Percentiles rank a stretch among this genome's conserved stretches.
These are phyloP conservation scores for Chloroceryle amazona DNA, from an alignment of 2,797 vertebrate genomes.

Conservation along the genomic window DNA sequence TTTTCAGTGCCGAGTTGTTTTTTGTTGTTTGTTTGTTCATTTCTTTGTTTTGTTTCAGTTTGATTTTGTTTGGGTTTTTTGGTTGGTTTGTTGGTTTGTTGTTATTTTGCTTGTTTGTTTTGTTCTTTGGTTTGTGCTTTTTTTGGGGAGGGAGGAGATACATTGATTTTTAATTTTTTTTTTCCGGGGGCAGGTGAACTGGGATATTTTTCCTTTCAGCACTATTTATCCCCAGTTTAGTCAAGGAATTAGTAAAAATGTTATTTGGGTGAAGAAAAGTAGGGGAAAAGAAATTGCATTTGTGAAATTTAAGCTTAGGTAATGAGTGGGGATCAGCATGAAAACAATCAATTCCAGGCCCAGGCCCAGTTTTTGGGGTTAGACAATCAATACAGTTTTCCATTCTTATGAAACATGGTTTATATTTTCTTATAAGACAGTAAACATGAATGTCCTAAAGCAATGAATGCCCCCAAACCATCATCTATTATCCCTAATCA, in stretches of 20 bases:
- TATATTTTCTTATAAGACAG: neutral
- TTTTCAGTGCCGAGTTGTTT: neutral
- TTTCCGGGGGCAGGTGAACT: neutral
- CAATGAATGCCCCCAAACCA: neutral
- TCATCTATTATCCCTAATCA: neutral
- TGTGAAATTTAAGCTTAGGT: neutral
- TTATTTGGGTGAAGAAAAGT: neutral
- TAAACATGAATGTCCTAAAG: neutral
- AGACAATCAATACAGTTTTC: neutral
- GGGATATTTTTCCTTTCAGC: neutral
- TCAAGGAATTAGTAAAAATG: neutral
- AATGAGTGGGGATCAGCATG: neutral
- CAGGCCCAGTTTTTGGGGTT: neutral
- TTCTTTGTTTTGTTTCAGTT: too few species aligned
- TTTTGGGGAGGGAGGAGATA: accelerated
- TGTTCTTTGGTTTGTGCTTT: too few species aligned
- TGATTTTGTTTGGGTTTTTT: too few species aligned
- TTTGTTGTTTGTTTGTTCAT: too few species aligned
- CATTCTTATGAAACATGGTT: neutral
- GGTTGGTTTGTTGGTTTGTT: too few species aligned
- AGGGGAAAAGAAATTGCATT: neutral
- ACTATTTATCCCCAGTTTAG: neutral
- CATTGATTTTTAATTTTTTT: neutral
- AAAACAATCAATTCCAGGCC: neutral
- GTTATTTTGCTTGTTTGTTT: too few species aligned